These are phyloP conservation scores for Arctopsyche grandis DNA, from an alignment of 1,140 invertebrate genomes.

Conservation along the genomic window DNA sequence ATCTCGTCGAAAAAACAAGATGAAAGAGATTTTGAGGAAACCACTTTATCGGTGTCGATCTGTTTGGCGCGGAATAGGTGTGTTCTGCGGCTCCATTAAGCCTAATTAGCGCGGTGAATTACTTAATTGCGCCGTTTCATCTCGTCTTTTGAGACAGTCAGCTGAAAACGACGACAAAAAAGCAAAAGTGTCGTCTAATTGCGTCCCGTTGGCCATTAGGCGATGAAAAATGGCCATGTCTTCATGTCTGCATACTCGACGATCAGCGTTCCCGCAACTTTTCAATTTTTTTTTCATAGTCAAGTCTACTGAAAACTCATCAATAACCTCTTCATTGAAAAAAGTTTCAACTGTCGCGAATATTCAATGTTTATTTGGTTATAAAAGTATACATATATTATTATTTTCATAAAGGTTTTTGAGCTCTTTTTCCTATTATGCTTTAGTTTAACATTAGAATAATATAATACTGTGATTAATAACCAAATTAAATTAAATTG, in stretches of 20 bases:
- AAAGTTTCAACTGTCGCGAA: no score
- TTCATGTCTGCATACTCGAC: conserved; percentile 38
- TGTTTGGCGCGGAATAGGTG: not conserved
- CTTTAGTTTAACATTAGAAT: no score
- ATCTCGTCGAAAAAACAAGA: not conserved
- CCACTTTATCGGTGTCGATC: not conserved
- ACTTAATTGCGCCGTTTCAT: conserved; percentile 36
- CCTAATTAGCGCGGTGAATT: conserved; percentile 38
- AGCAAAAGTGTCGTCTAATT: conserved; percentile 40
- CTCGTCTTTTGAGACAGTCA: conserved; percentile 6
- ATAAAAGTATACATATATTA: no score
- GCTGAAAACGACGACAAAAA: conserved; percentile 34
- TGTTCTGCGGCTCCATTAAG: conserved; percentile 17
- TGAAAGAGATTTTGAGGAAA: not conserved
- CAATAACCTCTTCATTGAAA: no score
- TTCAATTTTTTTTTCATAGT: not conserved
- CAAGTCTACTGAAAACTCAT: no score
- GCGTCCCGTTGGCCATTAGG: conserved; percentile 44
- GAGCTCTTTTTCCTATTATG: no score
- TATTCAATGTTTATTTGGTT: no score
- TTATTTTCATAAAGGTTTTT: no score
- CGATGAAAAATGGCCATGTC: conserved; percentile 42
- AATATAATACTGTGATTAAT: no score
- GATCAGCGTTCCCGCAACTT: conserved; percentile 6
- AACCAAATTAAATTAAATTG: no score